Evolutionary conservation across 2,888 invertebrate species (phyloP).

Genomic region (Abrostola tripartita): DNA sequence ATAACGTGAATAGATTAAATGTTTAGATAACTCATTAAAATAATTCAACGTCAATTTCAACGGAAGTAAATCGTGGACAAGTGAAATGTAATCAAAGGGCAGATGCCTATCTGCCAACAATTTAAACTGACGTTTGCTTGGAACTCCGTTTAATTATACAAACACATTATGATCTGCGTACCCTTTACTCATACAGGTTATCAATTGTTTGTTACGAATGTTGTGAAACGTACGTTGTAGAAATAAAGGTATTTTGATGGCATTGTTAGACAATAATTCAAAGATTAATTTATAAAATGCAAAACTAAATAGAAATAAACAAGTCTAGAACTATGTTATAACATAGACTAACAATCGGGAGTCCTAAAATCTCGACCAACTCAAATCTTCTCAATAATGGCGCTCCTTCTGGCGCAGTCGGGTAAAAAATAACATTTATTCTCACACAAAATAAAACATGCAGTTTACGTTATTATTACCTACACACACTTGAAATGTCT

Average conservation of each 20-base stretch:
- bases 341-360: too few relatives aligned
- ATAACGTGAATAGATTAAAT: constrained; percentile 41
- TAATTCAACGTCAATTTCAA: constrained; percentile 51
- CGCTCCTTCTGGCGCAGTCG: too few relatives aligned
- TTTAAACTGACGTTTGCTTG: constrained; percentile 73
- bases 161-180: constrained; percentile 56
- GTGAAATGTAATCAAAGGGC: constrained; percentile 78
- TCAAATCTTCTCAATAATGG: too few relatives aligned
- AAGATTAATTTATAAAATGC: too few relatives aligned
- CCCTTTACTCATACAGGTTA: constrained; percentile 49
- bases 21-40: constrained; percentile 48
- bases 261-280: too few relatives aligned
- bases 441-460: too few relatives aligned
- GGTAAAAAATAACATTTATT: too few relatives aligned
- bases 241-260: neutral
- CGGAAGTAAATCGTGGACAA: constrained; percentile 63
- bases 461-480: too few relatives aligned
- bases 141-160: constrained; percentile 75
- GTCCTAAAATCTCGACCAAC: too few relatives aligned
- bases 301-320: too few relatives aligned
- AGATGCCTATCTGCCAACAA: constrained; percentile 68
- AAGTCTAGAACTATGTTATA: too few relatives aligned
- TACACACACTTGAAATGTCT: too few relatives aligned
- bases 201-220: constrained; percentile 42
- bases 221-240: constrained; percentile 2